Evolutionary conservation across 2,797 vertebrate genomes (phyloP), one percentile per base, ranked within the genome.

Genomic region (Dendrocincla tyrannina): DNA sequence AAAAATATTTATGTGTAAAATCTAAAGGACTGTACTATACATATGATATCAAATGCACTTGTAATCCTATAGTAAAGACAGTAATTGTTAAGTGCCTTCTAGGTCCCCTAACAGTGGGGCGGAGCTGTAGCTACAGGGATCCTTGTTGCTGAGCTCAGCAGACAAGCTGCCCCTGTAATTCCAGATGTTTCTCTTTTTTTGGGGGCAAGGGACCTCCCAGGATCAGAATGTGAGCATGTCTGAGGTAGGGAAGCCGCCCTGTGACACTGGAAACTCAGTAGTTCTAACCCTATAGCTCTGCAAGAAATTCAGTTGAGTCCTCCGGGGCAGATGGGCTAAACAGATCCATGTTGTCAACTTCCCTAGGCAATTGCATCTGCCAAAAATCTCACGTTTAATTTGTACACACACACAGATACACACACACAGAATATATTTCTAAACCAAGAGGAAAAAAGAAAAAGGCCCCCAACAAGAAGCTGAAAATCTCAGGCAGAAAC

Each of bases 131-230:
- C 82, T 95, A 69, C 62, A 92, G 73, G 37, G 32, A 94, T 91
- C 92, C 88, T 92, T 93, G 86, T 70, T 97, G 97, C 77, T 97
- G 96, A 97, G 87, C 85, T 97, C 97, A 97, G 97, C 96, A 98
- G 96, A 96, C 84, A 97, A 95, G 37, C 76, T 96, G 86, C 67
- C 76, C 94, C 82, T 96, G 85, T 95, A 70, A 95, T 97, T 96
- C 96, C 97, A 98, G 97, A 97, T 97, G 96, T 97, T 97, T 96
- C 91, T 93, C 33, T 0, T 60, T 89, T 89, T 58, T 93, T 55
- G 15, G 74, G 85, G 47, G 47, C 58, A 86, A 37, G 24, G 35
- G 93, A 97, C 97, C 97, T 96, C 96, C 97, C 96, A 96, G 90
- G 76, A 90, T 96, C 80, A 89, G 94, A 96, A 97, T 93, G 73